Conservation (phyloP, 2,888 invertebrate genomes). For the Amblyjoppa fuscipennis region DNA sequence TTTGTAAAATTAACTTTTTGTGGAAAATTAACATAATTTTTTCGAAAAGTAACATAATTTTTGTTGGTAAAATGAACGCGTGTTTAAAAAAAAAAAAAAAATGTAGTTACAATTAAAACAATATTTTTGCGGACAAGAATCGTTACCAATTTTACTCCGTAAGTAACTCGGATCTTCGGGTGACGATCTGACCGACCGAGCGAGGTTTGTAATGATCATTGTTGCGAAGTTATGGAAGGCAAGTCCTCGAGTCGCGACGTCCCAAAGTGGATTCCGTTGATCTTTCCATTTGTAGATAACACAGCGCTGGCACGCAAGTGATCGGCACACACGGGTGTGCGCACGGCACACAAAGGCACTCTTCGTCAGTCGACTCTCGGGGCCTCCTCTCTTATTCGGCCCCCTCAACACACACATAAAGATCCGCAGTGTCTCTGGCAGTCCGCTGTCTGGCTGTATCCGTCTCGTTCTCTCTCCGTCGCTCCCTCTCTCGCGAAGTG, state of each 20-base stretch:
- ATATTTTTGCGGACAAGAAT: no score
- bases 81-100: no score
- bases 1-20: no score
- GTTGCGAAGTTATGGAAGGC: not conserved
- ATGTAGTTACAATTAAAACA: no score
- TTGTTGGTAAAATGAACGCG: no score
- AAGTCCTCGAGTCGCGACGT: not conserved
- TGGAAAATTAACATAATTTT: no score
- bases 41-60: no score
- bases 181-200: conserved; percentile 1
- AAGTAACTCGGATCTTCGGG: no score
- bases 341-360: conserved; percentile 15
- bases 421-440: conserved; percentile 2
- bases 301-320: not conserved
- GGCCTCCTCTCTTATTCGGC: conserved; percentile 17
- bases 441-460: conserved; percentile 6
- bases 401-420: not conserved
- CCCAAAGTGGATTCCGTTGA: not conserved
- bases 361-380: not conserved
- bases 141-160: no score
- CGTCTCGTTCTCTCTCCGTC: not conserved
- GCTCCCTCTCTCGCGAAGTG: not conserved
- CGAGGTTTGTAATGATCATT: not conserved
- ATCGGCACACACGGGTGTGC: conserved; percentile 13
- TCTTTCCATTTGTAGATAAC: conserved; percentile 26